Evolutionary conservation across 64 coral and sea anemone species (phyloP), one percentile per base, ranked within the genome.

Genomic region (Montipora cactus): DNA sequence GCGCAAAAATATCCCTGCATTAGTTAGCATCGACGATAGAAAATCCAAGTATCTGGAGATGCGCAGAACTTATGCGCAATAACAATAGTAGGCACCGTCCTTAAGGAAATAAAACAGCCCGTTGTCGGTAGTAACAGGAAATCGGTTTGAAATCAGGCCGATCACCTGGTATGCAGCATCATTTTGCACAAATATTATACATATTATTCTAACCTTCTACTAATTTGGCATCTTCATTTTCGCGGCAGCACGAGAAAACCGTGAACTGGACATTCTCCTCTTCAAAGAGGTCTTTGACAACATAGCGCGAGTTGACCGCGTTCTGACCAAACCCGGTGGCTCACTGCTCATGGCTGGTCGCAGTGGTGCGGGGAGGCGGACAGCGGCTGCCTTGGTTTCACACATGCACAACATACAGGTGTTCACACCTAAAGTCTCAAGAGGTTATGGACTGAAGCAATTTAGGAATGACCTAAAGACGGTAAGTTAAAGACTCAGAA

Each of bases 251-350:
- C 98, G 98, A 76, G 98, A 99, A 82, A 99, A 99, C 52, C 95
- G 95, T 66, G 95, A 99, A 74, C 90, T 99, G 25, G 98, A 99
- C 47, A 94, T 99, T 71, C 70, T 99, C 5, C 94, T 99, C 73
- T 99, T 99, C 89, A 96, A 81, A 72, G 98, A 99, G 89, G 98
- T 99, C 5, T 80, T 99, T 61, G 98, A 99, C 53, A 99, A 99
- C 67, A 90, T 99, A 58, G 98, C 95, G 10, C 85, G 95, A 81
- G 95, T 99, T 72, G 98, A 99, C 52, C 98, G 98, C 68, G 91
- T 92, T 10, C 49, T 99, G 28, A 99, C 98, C 20, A 88, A 91
- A 75, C 92, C 95, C 81, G 98, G 98, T 16, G 98, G 98, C 53
- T 99, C 98, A 4, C 94, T 99, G n/a, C 85, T 99, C 5, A 86